Conservation (phyloP, 2,888 invertebrate genomes). For the Metopia argyrocephala region DNA sequence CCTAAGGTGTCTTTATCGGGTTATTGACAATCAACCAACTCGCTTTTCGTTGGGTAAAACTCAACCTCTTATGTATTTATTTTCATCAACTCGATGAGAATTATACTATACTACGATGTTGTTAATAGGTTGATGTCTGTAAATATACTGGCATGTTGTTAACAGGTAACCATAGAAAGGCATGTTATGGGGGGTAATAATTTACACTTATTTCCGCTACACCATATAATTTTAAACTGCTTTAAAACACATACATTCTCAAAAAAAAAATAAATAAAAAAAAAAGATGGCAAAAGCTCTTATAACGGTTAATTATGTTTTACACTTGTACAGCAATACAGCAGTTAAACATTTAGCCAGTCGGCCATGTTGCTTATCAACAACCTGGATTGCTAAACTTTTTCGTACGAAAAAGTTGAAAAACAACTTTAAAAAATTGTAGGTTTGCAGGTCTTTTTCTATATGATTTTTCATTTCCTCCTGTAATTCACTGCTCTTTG, state of each 20-base stretch:
- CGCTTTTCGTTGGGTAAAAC: too few species aligned
- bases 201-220: neutral
- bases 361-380: neutral
- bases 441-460: conserved; percentile 25
- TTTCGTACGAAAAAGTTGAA: conserved; percentile 34
- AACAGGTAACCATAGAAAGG: too few species aligned
- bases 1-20: too few species aligned
- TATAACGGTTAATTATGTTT: conserved; percentile 45
- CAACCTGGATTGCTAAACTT: neutral
- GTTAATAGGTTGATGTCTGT: too few species aligned
- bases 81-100: too few species aligned
- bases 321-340: neutral
- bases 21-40: too few species aligned
- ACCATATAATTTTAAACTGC: neutral
- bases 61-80: too few species aligned
- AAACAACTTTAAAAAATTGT: conserved; percentile 27
- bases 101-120: too few species aligned
- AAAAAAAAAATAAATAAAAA: neutral
- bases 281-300: conserved; percentile 13
- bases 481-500: conserved; percentile 13
- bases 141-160: too few species aligned
- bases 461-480: neutral
- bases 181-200: too few species aligned
- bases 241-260: neutral
- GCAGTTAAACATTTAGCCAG: neutral